Evolutionary conservation across 2,797 vertebrate species (phyloP).

Genomic region (Girardinus metallicus): DNA sequence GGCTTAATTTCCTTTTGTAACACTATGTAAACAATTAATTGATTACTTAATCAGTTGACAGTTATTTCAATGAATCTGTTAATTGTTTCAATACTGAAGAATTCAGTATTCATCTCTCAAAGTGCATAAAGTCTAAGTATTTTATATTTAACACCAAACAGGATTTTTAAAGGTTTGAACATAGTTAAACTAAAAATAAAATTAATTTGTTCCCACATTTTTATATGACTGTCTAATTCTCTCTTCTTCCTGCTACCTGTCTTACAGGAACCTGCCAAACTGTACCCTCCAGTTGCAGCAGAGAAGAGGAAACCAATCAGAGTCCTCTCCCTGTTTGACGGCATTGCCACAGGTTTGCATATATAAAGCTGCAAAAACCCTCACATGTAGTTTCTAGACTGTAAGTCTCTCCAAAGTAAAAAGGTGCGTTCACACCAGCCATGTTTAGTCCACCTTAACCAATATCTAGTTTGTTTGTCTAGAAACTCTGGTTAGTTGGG

Average conservation of each 20-base stretch:
- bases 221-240: neutral
- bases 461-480: no score
- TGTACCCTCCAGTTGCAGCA: constrained; percentile 88
- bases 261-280: constrained; percentile 82
- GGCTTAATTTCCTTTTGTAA: no score
- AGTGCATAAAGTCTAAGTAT: neutral
- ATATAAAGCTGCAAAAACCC: neutral
- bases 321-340: constrained; percentile 94
- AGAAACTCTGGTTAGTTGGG: no score
- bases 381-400: neutral
- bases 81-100: no score
- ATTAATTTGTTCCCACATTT: neutral
- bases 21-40: no score
- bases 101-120: neutral
- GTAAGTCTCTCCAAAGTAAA: no score
- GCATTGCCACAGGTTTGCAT: constrained; percentile 85
- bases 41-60: no score
- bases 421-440: no score
- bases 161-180: neutral
- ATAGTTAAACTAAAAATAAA: neutral
- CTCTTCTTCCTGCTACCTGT: constrained; percentile 15
- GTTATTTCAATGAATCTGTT: no score
- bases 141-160: neutral
- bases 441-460: no score
- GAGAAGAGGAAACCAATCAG: constrained; percentile 90